phyloP scores from a whole-genome alignment of 2,113 vertebrate species.

The Bungarus multicinctus region DNA sequence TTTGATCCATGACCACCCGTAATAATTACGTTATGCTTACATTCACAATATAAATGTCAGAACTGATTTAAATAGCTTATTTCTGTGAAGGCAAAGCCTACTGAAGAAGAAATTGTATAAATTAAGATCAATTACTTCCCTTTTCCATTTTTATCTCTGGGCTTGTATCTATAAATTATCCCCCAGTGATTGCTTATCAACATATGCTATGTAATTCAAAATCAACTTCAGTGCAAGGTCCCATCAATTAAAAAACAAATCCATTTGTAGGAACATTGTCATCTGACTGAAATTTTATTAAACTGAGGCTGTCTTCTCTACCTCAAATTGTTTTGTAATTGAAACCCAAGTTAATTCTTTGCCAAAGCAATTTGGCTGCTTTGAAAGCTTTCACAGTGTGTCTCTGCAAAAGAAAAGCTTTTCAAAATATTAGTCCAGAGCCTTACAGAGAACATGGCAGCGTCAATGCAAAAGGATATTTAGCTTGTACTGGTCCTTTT shows the following conservation, averaged over 20 bases:
- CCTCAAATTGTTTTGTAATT: background rate
- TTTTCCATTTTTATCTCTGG: background rate
- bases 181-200: background rate
- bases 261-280: conserved; percentile 19
- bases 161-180: conserved; percentile 10
- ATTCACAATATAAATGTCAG: background rate
- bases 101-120: background rate
- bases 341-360: background rate
- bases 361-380: background rate
- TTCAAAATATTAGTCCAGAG: background rate
- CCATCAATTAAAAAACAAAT: background rate
- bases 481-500: background rate
- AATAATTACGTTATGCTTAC: background rate
- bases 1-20: background rate
- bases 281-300: background rate
- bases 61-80: background rate
- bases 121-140: background rate
- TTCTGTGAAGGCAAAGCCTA: background rate
- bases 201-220: conserved; percentile 38
- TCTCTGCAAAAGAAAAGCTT: background rate
- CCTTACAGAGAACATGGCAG: background rate
- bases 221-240: background rate
- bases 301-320: background rate
- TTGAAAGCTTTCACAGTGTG: background rate
- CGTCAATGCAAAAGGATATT: background rate